Conservation (phyloP, 2,888 invertebrate species). For the Diadromus collaris region DNA sequence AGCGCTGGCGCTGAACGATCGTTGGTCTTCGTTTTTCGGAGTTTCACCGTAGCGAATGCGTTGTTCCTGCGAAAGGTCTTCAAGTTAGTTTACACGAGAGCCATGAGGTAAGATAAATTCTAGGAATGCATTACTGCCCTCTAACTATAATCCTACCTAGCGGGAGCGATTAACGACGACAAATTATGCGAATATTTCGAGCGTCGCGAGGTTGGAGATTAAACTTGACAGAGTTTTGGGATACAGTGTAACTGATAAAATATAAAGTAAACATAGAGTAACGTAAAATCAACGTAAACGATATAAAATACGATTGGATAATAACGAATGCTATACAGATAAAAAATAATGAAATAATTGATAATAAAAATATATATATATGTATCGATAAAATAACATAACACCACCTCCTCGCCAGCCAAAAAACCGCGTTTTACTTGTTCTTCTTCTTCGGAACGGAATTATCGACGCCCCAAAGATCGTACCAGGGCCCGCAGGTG, state of each 20-base stretch:
- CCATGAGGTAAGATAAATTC: background rate
- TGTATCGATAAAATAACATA: slow-evolving; percentile 19
- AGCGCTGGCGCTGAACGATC: slow-evolving; percentile 90
- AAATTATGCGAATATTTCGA: slow-evolving; percentile 16
- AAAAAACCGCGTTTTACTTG: slow-evolving; percentile 65
- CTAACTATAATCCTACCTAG: slow-evolving; percentile 2
- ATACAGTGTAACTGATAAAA: slow-evolving; percentile 8
- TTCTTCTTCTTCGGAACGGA: slow-evolving; percentile 83
- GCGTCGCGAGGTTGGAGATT: slow-evolving; percentile 44
- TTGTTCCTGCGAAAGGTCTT: slow-evolving; percentile 85
- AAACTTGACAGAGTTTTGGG: background rate
- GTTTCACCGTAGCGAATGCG: slow-evolving; percentile 94
- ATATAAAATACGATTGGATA: slow-evolving; percentile 22
- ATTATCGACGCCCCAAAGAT: slow-evolving; percentile 91
- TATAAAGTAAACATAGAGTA: slow-evolving; percentile 14
- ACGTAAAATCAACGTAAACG: slow-evolving; percentile 20
- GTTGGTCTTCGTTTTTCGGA: slow-evolving; percentile 93
- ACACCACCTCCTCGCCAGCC: background rate
- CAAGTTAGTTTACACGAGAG: slow-evolving; percentile 8
- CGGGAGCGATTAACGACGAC: background rate
- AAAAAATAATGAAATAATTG: slow-evolving; percentile 42
- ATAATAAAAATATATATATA: slow-evolving; percentile 29
- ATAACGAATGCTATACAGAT: slow-evolving; percentile 42
- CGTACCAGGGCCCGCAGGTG: slow-evolving; percentile 94
- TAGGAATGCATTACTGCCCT: background rate